phyloP scores from a whole-genome alignment of 2,113 vertebrate species.

The Romanogobio albipinnatus region DNA sequence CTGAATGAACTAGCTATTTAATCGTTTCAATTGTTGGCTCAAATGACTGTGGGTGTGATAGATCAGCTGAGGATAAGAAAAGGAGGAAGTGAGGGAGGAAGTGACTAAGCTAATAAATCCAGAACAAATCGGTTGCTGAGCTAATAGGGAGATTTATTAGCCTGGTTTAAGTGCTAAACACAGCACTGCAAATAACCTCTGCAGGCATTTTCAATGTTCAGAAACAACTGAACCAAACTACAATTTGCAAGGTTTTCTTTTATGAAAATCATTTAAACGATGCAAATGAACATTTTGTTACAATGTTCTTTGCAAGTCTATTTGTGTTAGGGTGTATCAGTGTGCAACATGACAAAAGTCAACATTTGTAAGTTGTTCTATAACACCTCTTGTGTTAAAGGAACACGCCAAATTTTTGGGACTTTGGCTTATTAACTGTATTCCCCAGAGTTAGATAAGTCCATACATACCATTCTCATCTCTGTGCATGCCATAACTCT shows the following conservation, averaged over 20 bases:
- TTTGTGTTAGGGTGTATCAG: no score
- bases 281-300: no score
- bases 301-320: no score
- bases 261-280: background rate
- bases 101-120: constrained; percentile 42
- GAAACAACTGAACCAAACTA: background rate
- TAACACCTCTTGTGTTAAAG: background rate
- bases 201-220: background rate
- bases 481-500: no score
- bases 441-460: no score
- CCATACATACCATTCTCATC: no score
- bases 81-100: constrained; percentile 10
- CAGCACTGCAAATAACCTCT: constrained; percentile 30
- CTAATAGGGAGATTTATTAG: constrained; percentile 27
- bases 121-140: constrained; percentile 3
- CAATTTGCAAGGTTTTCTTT: background rate
- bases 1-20: constrained; percentile 4
- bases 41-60: constrained; percentile 30
- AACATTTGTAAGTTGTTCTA: background rate
- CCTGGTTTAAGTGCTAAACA: constrained; percentile 25
- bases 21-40: constrained; percentile 7
- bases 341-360: no score
- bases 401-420: no score
- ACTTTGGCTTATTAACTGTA: no score
- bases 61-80: background rate